Percentiles rank a stretch among this genome's conserved stretches.
Conservation (phyloP, 92 coral and sea anemone species). For the Metridium senile region DNA sequence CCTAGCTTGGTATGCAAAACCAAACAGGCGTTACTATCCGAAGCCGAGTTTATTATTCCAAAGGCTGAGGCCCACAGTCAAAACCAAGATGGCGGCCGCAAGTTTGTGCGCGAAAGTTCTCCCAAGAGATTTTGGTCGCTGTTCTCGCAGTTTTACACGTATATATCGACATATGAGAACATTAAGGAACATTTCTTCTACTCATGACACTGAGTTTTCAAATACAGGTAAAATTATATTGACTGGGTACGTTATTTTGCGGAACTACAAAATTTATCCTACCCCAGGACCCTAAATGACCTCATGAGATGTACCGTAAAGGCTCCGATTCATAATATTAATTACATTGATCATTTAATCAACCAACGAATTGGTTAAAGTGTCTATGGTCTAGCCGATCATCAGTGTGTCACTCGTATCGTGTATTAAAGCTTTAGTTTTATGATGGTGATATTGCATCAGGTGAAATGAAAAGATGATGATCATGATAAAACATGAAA, state of each 20-base stretch:
- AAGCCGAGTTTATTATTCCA: neutral
- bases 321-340: too few relatives aligned
- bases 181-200: neutral
- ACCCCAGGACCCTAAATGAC: too few relatives aligned
- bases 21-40: slow-evolving; percentile 14
- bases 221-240: slow-evolving; percentile 23
- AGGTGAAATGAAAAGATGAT: neutral
- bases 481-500: neutral
- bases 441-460: too few relatives aligned
- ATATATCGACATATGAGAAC: slow-evolving; percentile 6
- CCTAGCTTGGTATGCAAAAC: neutral
- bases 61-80: too few relatives aligned
- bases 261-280: too few relatives aligned
- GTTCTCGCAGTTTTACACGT: slow-evolving; percentile 17
- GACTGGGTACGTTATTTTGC: too few relatives aligned
- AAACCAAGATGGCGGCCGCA: slow-evolving; percentile 41
- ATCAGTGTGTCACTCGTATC: too few relatives aligned
- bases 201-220: neutral
- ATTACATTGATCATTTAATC: too few relatives aligned
- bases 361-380: too few relatives aligned
- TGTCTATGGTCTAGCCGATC: too few relatives aligned
- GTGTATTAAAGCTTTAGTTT: too few relatives aligned
- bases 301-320: too few relatives aligned
- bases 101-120: slow-evolving; percentile 18
- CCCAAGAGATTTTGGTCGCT: slow-evolving; percentile 4